Evolutionary conservation across 2,888 invertebrate species (phyloP).

Genomic region (Chalcosyrphus nemorum): DNA sequence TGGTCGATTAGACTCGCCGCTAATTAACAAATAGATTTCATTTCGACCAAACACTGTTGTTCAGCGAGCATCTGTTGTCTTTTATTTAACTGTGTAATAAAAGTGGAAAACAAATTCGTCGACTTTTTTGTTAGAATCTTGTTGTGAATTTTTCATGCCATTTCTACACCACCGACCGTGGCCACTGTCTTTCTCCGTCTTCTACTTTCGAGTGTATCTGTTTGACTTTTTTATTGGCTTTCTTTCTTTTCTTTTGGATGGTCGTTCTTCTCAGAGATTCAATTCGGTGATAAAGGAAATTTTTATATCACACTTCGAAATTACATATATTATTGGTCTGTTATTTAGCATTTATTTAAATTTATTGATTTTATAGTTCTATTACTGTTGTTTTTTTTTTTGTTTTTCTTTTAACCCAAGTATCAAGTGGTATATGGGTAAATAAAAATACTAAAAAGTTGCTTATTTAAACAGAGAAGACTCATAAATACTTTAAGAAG

Average conservation of each 20-base stretch:
- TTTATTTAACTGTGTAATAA: slow-evolving; percentile 27
- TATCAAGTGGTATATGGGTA: slow-evolving; percentile 31
- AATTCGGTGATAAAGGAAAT: slow-evolving; percentile 65
- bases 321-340: slow-evolving; percentile 61
- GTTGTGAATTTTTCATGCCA: neutral
- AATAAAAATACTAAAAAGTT: slow-evolving; percentile 22
- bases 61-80: neutral
- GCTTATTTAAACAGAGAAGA: neutral
- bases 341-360: slow-evolving; percentile 70
- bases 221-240: slow-evolving; percentile 33
- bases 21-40: neutral
- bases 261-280: slow-evolving; percentile 58
- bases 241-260: slow-evolving; percentile 45
- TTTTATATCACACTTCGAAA: slow-evolving; percentile 64
- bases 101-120: slow-evolving; percentile 58
- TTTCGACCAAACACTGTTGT: neutral
- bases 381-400: slow-evolving; percentile 57
- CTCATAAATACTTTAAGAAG: neutral
- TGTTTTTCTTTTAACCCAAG: slow-evolving; percentile 12
- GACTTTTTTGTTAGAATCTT: neutral
- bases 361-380: slow-evolving; percentile 69
- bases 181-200: neutral
- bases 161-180: no score
- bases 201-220: neutral
- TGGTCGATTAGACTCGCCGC: slow-evolving; percentile 38